Conservation (phyloP, 2,797 vertebrate genomes). For the Coranthus polyacanthus region DNA sequence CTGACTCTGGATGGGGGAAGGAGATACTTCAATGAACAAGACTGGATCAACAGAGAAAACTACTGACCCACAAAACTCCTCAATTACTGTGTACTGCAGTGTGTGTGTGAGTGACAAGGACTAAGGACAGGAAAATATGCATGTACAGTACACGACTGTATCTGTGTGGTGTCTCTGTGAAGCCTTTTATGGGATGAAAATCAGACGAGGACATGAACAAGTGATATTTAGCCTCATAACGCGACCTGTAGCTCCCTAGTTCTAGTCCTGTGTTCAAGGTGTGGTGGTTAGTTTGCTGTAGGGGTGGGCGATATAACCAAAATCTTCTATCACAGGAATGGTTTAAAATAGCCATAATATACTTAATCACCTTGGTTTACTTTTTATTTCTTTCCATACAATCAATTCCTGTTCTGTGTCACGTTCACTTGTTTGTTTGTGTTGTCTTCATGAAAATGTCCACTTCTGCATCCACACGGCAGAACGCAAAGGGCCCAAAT, state of each 20-base stretch:
- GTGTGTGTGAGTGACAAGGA: not conserved
- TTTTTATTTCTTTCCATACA: too few relatives aligned
- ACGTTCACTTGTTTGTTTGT: too few relatives aligned
- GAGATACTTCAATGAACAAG: slow-evolving; percentile 86
- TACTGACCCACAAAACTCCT: slow-evolving; percentile 58
- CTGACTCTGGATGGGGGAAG: slow-evolving; percentile 64
- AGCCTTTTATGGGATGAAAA: not conserved
- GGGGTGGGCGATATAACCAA: not conserved
- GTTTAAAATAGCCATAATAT: too few relatives aligned
- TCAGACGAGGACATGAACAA: not conserved
- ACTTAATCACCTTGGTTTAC: too few relatives aligned
- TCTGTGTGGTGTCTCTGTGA: slow-evolving; percentile 11
- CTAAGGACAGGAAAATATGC: slow-evolving; percentile 15
- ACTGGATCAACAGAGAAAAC: slow-evolving; percentile 80
- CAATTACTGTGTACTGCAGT: slow-evolving; percentile 6
- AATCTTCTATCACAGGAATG: too few relatives aligned
- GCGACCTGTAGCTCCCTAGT: not conserved
- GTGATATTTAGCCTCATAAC: not conserved
- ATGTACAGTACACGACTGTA: slow-evolving; percentile 2
- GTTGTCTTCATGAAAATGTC: too few relatives aligned
- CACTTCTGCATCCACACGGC: too few relatives aligned
- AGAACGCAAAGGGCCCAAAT: too few relatives aligned
- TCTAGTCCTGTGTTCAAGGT: too few relatives aligned
- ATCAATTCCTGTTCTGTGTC: too few relatives aligned
- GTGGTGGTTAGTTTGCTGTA: slow-evolving; percentile 1